phyloP scores from a whole-genome alignment of 2,113 vertebrate species.

The Carollia perspicillata region DNA sequence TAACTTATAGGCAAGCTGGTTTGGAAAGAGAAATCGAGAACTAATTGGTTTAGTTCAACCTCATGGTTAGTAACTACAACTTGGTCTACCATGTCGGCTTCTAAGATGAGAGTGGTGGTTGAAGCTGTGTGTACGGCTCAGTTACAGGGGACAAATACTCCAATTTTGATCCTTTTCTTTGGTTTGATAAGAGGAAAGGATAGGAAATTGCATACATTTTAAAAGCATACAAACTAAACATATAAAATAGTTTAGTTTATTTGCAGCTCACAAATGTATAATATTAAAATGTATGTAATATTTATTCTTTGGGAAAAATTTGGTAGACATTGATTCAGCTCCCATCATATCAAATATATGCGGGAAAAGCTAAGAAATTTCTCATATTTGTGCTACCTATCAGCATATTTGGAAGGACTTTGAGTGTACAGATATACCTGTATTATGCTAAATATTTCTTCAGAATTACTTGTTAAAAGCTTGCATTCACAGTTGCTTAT shows the following conservation, averaged over 20 bases:
- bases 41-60: not conserved
- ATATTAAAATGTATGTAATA: not conserved
- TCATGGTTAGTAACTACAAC: not conserved
- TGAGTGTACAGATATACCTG: conserved; percentile 70
- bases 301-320: not conserved
- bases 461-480: conserved; percentile 47
- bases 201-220: not conserved
- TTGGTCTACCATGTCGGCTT: not conserved
- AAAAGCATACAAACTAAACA: not conserved
- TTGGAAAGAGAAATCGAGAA: conserved; percentile 19
- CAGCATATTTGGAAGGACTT: conserved; percentile 87
- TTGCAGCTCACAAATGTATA: not conserved
- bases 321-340: not conserved
- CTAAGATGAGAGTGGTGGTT: not conserved
- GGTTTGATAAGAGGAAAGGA: not conserved
- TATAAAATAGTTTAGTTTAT: not conserved
- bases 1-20: not conserved
- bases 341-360: not conserved
- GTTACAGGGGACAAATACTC: not conserved
- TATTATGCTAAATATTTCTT: conserved; percentile 69
- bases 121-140: not conserved
- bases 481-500: conserved; percentile 41
- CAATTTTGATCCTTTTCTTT: not conserved
- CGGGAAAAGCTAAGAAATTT: not conserved
- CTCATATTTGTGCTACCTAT: conserved; percentile 68